Evolutionary conservation across 1,140 invertebrate species (phyloP).

Genomic region (Saccostrea cuccullata): DNA sequence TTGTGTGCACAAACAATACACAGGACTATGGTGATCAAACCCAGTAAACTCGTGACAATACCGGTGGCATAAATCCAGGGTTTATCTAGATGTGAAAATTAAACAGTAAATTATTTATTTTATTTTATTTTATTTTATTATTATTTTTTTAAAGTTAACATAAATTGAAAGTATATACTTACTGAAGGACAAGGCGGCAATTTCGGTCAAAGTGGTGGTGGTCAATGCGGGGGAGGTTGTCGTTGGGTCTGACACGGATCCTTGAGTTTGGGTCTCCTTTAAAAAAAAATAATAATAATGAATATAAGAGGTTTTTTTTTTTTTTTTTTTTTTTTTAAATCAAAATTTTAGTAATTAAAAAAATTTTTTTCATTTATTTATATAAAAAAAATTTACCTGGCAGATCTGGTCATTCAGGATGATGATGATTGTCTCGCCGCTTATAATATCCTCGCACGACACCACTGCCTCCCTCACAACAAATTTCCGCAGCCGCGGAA

Average conservation of each 20-base stretch:
- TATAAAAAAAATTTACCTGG: not conserved
- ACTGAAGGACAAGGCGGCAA: not conserved
- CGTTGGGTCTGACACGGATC: not conserved
- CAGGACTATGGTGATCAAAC: not conserved
- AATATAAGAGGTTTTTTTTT: not conserved
- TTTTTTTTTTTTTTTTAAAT: not conserved
- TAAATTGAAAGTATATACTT: not conserved
- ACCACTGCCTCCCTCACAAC: not conserved
- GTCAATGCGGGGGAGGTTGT: not conserved
- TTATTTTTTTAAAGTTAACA: not conserved
- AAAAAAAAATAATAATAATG: slow-evolving; percentile 5
- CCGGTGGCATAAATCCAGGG: slow-evolving; percentile 9
- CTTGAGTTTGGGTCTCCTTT: not conserved
- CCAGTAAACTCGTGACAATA: not conserved
- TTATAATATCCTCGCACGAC: not conserved
- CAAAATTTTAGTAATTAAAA: not conserved
- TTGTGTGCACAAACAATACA: too few relatives aligned
- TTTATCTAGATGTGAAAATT: not conserved
- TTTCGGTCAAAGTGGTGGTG: not conserved
- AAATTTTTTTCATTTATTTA: not conserved
- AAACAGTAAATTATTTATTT: not conserved
- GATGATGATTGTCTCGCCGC: too few relatives aligned
- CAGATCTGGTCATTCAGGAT: not conserved
- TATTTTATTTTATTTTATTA: not conserved
- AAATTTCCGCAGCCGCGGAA: slow-evolving; percentile 8